phyloP scores from a whole-genome alignment of 64 coral and sea anemone genomes.

The Pocillopora damicornis region DNA sequence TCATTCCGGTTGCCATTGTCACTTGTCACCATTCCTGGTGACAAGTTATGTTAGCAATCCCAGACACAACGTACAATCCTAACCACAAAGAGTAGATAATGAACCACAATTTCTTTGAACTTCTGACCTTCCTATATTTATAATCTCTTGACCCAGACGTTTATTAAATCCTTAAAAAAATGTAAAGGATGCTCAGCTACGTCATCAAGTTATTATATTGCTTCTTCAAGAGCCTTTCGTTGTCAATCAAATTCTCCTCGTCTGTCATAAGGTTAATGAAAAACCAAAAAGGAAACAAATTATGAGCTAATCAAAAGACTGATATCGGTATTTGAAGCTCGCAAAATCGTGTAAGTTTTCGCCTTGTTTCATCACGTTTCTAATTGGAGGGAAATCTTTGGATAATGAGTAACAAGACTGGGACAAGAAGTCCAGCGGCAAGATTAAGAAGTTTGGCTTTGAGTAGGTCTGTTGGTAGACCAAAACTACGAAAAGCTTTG shows the following conservation, averaged over 20 bases:
- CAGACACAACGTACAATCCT: no score
- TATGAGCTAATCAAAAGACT: slow-evolving; percentile 12
- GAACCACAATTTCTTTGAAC: no score
- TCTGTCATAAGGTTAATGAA: neutral
- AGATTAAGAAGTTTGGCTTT: neutral
- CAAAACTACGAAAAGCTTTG: slow-evolving; percentile 16
- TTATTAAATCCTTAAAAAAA: neutral
- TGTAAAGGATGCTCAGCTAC: neutral
- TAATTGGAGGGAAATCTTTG: neutral
- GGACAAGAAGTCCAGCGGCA: slow-evolving; percentile 18
- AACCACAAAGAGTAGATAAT: no score
- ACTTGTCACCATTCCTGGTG: no score
- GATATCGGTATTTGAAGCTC: slow-evolving; percentile 9
- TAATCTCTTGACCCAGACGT: no score
- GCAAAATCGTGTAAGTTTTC: neutral
- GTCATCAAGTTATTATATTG: slow-evolving; percentile 5
- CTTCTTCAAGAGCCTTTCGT: neutral
- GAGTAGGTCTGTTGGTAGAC: slow-evolving; percentile 24
- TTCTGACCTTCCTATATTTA: no score
- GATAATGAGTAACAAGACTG: slow-evolving; percentile 3
- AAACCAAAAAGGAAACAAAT: neutral
- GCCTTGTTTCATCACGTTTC: neutral
- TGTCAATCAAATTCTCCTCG: neutral
- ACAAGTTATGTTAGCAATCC: no score
- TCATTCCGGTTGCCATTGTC: no score